Percentiles rank a stretch among this genome's conserved stretches.
Evolutionary conservation across 1,140 invertebrate species (phyloP).

Genomic region (Hyles euphorbiae): DNA sequence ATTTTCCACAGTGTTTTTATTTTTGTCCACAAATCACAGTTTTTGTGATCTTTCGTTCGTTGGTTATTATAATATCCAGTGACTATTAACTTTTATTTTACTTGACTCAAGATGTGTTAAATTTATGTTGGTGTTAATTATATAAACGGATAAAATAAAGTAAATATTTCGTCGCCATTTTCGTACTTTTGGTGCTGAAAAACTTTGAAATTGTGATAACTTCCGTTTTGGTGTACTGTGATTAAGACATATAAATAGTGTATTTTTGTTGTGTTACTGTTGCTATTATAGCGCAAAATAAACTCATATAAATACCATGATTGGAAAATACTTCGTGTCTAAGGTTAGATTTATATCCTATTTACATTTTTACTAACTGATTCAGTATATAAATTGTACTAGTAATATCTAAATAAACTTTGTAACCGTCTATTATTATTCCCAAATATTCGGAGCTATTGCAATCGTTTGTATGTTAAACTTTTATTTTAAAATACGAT

Average conservation of each 20-base stretch:
- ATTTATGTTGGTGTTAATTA: slow-evolving; percentile 1
- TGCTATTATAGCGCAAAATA: neutral
- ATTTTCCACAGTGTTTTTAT: slow-evolving; percentile 13
- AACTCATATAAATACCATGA: slow-evolving; percentile 12
- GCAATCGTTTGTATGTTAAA: too few relatives aligned
- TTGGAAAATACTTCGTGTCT: slow-evolving; percentile 28
- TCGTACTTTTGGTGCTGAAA: slow-evolving; percentile 38
- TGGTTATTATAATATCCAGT: slow-evolving; percentile 7
- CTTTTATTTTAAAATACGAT: too few relatives aligned
- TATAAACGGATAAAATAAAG: slow-evolving; percentile 7
- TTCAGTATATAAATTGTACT: too few relatives aligned
- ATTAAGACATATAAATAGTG: slow-evolving; percentile 7
- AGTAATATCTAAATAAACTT: too few relatives aligned
- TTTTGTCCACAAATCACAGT: slow-evolving; percentile 16
- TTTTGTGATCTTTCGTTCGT: slow-evolving; percentile 13
- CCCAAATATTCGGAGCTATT: too few relatives aligned
- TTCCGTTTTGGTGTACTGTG: slow-evolving; percentile 11
- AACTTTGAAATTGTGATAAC: slow-evolving; percentile 23
- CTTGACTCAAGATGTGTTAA: neutral
- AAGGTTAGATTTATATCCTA: slow-evolving; percentile 34
- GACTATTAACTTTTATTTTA: slow-evolving; percentile 7
- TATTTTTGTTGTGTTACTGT: slow-evolving; percentile 9
- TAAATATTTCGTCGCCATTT: slow-evolving; percentile 49
- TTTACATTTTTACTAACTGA: slow-evolving; percentile 7
- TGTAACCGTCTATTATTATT: too few relatives aligned